Evolutionary conservation across 1,140 invertebrate genomes (phyloP).

Genomic region (Tetramorium parvispinum): DNA sequence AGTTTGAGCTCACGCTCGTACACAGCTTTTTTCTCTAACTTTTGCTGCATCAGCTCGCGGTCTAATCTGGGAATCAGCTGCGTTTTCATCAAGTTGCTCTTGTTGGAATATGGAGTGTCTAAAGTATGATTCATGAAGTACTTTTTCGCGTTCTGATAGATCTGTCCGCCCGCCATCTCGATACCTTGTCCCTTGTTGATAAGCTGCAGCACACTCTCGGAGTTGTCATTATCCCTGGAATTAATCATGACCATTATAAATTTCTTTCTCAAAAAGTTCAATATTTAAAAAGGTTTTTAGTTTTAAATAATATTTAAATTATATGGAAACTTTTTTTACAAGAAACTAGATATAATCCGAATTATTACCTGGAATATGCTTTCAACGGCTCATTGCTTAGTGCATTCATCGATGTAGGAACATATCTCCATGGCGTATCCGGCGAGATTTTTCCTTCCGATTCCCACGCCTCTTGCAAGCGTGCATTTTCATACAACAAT

Average conservation of each 20-base stretch:
- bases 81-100: slow-evolving; percentile 70
- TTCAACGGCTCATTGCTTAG: slow-evolving; percentile 80
- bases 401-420: slow-evolving; percentile 78
- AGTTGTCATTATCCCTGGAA: slow-evolving; percentile 74
- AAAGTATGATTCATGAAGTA: slow-evolving; percentile 84
- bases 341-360: not conserved
- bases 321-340: not conserved
- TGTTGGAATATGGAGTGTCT: slow-evolving; percentile 81
- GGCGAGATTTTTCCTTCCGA: slow-evolving; percentile 82
- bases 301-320: slow-evolving; percentile 21
- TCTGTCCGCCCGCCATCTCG: slow-evolving; percentile 80
- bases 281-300: not conserved
- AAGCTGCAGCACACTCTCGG: slow-evolving; percentile 82
- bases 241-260: not conserved
- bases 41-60: slow-evolving; percentile 79
- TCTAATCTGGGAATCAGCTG: slow-evolving; percentile 77
- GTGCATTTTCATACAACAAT: slow-evolving; percentile 82
- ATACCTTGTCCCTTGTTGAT: slow-evolving; percentile 83
- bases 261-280: slow-evolving; percentile 11
- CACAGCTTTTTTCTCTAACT: slow-evolving; percentile 84
- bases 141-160: slow-evolving; percentile 82
- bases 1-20: slow-evolving; percentile 87
- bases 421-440: slow-evolving; percentile 85
- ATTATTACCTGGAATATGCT: slow-evolving; percentile 66
- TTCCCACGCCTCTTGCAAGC: slow-evolving; percentile 84